phyloP scores from a whole-genome alignment of 2,797 vertebrate species.

The Arremon brunneinucha region DNA sequence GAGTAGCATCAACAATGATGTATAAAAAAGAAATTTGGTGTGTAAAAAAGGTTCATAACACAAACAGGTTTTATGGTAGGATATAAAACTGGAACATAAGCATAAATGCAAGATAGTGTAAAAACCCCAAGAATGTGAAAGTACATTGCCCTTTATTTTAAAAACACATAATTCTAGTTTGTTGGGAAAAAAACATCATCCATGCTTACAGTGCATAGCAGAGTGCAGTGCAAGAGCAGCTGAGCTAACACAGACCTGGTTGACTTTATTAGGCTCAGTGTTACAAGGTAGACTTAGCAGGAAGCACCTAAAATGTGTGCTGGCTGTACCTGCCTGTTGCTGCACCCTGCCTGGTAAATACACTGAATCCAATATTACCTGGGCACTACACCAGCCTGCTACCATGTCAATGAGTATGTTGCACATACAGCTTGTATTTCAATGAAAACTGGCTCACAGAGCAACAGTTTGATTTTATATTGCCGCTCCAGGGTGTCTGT shows the following conservation, averaged over 20 bases:
- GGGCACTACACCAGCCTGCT: background rate
- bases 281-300: background rate
- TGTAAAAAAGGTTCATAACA: background rate
- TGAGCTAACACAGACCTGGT: background rate
- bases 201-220: background rate
- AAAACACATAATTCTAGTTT: background rate
- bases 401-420: background rate
- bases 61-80: background rate
- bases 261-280: background rate
- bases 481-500: background rate
- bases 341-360: background rate
- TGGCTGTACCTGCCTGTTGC: background rate
- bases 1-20: background rate
- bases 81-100: background rate
- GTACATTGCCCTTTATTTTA: background rate
- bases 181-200: background rate
- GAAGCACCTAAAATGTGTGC: fast-evolving
- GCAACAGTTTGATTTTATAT: background rate
- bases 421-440: background rate
- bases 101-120: background rate
- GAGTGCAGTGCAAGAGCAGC: background rate
- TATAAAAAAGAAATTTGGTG: background rate
- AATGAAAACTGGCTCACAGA: background rate
- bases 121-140: background rate
- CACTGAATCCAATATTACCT: background rate